phyloP scores from a whole-genome alignment of 2,888 invertebrate genomes.

The Tortricodes alternella region DNA sequence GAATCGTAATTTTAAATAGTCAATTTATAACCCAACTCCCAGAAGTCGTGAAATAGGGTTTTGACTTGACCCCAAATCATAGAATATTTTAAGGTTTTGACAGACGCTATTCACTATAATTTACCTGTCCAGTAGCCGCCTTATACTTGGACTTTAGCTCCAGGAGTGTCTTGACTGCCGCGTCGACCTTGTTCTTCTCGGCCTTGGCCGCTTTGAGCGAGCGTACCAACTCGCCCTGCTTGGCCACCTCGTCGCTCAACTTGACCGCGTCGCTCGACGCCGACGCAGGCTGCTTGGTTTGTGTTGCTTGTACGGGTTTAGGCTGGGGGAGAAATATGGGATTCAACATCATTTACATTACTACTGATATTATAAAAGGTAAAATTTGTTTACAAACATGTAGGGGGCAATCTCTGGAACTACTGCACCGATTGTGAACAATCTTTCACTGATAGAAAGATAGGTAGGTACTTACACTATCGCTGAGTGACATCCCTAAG shows the following conservation, averaged over 20 bases:
- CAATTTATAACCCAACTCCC: no score
- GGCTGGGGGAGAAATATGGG: conserved; percentile 48
- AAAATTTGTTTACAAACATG: no score
- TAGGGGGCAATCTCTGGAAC: no score
- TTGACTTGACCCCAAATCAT: no score
- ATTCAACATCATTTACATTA: background rate
- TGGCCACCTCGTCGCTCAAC: conserved; percentile 68
- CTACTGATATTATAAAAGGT: no score
- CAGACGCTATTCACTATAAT: no score
- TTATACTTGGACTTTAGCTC: conserved; percentile 90
- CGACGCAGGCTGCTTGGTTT: conserved; percentile 46
- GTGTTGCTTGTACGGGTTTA: conserved; percentile 49
- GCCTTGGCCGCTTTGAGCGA: conserved; percentile 85
- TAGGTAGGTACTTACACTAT: no score
- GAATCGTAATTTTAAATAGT: no score
- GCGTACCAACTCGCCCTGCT: conserved; percentile 86
- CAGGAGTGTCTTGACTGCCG: conserved; percentile 81
- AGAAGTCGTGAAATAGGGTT: no score
- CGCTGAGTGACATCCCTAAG: no score
- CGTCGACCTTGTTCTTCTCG: conserved; percentile 63
- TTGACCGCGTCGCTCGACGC: conserved; percentile 44
- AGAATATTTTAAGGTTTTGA: background rate
- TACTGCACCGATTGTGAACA: no score
- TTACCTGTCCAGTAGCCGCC: conserved; percentile 60
- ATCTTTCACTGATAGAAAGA: no score